Evolutionary conservation across 1,140 invertebrate genomes (phyloP), one percentile per base, ranked within the genome.

Genomic region (Hormaphis cornu): DNA sequence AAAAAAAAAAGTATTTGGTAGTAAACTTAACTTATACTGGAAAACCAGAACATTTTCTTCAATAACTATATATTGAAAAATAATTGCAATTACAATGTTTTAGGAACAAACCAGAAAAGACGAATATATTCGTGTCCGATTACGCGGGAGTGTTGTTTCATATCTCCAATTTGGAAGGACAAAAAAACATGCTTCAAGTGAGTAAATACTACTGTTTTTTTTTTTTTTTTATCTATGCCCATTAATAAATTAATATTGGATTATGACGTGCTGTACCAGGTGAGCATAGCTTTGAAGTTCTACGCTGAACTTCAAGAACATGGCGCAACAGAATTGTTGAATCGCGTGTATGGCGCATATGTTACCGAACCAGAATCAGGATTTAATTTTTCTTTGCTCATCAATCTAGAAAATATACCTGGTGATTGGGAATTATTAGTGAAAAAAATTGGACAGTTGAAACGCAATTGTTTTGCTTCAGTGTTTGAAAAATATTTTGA

Each of bases 401-500:
- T 95, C 80, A 93, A 98, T 81, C 82, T 99, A 80, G 92, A 95
- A 76, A 90, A 91, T 78, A 85, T 98, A 74, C 93, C 94, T 10
- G 81, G 86, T 37, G 86, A 97, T 79, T 95, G 91, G 87, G 89
- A 94, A 77, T 82, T 86, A 72, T 77, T 91, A 74, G 88, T 97
- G 63, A 91, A 92, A 78, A 95, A 94, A 83, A 91, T 96, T 73
- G 93, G 93, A 26, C 82, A 97, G 26, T 80, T 99, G 44, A 99
- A 99, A 80, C 86, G 97, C 75, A 96, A 99, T 80, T 99, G 97
- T 81, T 99, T 99, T 82, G 97, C 96, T 18, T 97, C 96, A 44
- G 95, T 99, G 37, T 99, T 99, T 82, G 95, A 99, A 81, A 97
- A 98, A 77, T 99, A 99, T 82, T 99, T 99, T 81, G 88, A 96